These are phyloP conservation scores for Dicyrtomina minuta DNA, from an alignment of 2,888 invertebrate species.

Conservation along the genomic window DNA sequence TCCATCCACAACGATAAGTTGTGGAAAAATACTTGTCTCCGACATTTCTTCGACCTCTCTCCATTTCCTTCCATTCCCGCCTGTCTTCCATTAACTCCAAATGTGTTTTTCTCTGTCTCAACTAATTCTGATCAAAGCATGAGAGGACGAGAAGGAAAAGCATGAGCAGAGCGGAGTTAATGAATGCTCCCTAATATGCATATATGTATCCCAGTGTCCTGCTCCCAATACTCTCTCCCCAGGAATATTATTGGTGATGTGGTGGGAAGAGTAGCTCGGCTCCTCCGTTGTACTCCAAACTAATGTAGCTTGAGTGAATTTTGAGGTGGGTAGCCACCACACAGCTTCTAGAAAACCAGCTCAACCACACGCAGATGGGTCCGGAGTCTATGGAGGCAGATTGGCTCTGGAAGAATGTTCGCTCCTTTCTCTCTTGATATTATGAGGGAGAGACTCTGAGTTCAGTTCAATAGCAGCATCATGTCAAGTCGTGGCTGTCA, in stretches of 20 bases:
- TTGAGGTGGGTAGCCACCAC: too few species aligned
- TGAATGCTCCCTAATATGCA: not conserved
- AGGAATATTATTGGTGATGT: not conserved
- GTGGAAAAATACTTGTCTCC: not conserved
- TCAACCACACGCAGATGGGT: too few species aligned
- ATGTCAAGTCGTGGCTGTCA: too few species aligned
- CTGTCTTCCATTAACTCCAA: slow-evolving; percentile 28
- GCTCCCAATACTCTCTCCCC: not conserved
- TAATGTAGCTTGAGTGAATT: too few species aligned
- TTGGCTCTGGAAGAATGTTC: too few species aligned
- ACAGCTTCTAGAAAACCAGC: too few species aligned
- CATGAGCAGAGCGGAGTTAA: not conserved
- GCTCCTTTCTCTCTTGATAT: too few species aligned
- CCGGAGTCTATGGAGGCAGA: too few species aligned
- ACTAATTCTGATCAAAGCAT: slow-evolving; percentile 28
- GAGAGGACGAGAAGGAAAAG: not conserved
- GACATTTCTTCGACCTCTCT: not conserved
- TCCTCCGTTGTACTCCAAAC: too few species aligned
- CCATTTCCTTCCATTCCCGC: slow-evolving; percentile 14
- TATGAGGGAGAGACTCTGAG: too few species aligned
- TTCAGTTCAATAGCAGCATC: too few species aligned
- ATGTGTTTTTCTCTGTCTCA: slow-evolving; percentile 29
- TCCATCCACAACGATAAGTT: too few species aligned
- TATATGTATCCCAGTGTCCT: not conserved
- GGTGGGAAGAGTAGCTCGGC: not conserved